Base-by-base conservation (phyloP, 1,140 invertebrate species). In the Augochlora pura region DNA sequence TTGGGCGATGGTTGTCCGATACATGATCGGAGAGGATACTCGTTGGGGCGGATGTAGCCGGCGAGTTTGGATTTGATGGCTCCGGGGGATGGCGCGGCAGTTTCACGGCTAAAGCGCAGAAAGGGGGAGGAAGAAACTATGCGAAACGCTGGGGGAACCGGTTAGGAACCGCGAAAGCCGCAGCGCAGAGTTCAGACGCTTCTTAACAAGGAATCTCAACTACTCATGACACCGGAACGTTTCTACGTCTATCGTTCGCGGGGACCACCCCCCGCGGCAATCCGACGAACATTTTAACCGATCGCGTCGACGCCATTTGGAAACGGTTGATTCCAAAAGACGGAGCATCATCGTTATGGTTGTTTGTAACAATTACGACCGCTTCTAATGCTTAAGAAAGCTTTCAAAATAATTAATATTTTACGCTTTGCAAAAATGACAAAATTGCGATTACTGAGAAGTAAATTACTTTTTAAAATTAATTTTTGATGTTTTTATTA, bases 151-250 rank as follows among this genome's bases (percentile, higher is more conserved):
- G 87, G n/a, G n/a, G n/a, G 86, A 88, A 83, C 85, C 85, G 85
- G 59, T 86, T 77, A 79, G 77, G 77, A 77, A 89, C 88, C 88
- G 57, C 88, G 85, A 83, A 86, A 88, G 80, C 88, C 83, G 60
- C 87, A 80, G 69, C 71, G 78, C 80, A 80, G 77, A 88, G 86
- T 88, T 84, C 81, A 80, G 80, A 62, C 81, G 77, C 78, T 84
- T 74, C 83, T 88, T 83, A 76, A 86, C 88, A 82, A 88, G 84
- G 86, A 87, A 83, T 70, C 86, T 87, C 87, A 82, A 88, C 87
- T 85, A 88, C 87, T 89, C 86, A 84, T 89, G 87, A 89, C 79
- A 82, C 81, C 78, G 67, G 73, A 76, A 74, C 70, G 82, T 85
- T 85, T 76, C 83, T 80, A 72, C 67, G 76, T 80, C 76, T 52